Conservation (phyloP, 2,888 invertebrate genomes). For the Lochmaea crataegi region DNA sequence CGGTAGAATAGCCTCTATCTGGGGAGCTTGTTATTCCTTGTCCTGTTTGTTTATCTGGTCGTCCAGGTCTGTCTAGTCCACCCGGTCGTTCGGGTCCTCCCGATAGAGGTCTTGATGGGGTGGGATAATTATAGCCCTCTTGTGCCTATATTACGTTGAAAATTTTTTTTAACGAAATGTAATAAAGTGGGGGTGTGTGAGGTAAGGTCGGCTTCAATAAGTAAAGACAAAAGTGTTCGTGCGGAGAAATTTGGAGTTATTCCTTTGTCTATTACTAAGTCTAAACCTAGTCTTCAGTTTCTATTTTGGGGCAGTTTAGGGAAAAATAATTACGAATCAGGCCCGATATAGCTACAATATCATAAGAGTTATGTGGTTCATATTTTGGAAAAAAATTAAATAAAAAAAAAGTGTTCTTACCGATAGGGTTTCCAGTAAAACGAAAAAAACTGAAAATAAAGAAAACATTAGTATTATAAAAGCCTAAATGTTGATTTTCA, state of each 20-base stretch:
- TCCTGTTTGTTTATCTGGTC: slow-evolving; percentile 21
- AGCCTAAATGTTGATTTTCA: too few relatives aligned
- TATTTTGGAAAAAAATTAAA: background rate
- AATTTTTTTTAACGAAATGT: background rate
- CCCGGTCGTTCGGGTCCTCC: slow-evolving; percentile 30
- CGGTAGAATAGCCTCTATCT: slow-evolving; percentile 48
- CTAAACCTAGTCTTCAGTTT: too few relatives aligned
- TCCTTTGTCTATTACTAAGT: too few relatives aligned
- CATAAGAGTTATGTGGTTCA: too few relatives aligned
- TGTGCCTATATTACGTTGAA: slow-evolving; percentile 68
- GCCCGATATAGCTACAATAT: too few relatives aligned
- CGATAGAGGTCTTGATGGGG: slow-evolving; percentile 73
- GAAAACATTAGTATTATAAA: background rate
- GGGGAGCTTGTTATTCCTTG: slow-evolving; percentile 49
- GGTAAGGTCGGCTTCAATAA: too few relatives aligned
- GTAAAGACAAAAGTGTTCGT: too few relatives aligned
- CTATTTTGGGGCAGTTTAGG: too few relatives aligned
- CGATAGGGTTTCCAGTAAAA: slow-evolving; percentile 38
- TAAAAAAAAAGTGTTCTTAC: slow-evolving; percentile 39
- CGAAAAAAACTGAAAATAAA: slow-evolving; percentile 44
- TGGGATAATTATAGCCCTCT: slow-evolving; percentile 81
- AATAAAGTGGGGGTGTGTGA: too few relatives aligned
- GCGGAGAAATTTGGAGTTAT: too few relatives aligned
- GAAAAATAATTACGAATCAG: too few relatives aligned
- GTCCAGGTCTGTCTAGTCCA: slow-evolving; percentile 25